phyloP scores from a whole-genome alignment of 2,113 vertebrate species.

The Plecotus auritus region DNA sequence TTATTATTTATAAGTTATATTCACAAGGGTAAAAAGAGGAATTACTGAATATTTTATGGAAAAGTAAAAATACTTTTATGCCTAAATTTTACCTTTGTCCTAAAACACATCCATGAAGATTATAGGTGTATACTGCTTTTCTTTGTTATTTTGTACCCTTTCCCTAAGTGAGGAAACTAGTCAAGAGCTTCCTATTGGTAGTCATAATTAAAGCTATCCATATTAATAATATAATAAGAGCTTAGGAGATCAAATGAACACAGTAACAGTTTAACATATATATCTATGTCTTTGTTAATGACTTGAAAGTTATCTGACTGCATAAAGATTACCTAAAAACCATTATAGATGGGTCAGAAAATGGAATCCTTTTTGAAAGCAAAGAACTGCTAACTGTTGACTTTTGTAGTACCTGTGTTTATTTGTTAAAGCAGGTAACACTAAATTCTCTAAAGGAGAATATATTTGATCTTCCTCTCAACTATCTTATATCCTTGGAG shows the following conservation, averaged over 20 bases:
- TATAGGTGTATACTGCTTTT: background rate
- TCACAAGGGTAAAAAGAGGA: background rate
- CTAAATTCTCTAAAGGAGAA: background rate
- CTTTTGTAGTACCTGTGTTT: background rate
- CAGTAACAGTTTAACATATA: background rate
- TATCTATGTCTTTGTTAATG: background rate
- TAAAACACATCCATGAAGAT: background rate
- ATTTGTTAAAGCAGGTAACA: slow-evolving; percentile 33
- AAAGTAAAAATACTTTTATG: background rate
- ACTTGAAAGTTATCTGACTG: background rate
- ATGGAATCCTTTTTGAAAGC: background rate
- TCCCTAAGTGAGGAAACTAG: background rate
- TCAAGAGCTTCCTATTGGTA: background rate
- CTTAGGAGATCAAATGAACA: background rate
- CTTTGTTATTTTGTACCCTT: background rate
- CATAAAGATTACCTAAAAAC: background rate
- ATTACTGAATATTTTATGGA: background rate
- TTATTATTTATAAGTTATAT: background rate
- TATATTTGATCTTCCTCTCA: slow-evolving; percentile 47
- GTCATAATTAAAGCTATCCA: background rate
- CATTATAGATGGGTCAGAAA: background rate
- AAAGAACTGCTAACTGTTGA: background rate
- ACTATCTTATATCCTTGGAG: slow-evolving; percentile 38
- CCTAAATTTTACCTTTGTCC: background rate
- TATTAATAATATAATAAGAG: background rate